Conservation (phyloP, 2,888 invertebrate genomes). For the Oasisia sp. region DNA sequence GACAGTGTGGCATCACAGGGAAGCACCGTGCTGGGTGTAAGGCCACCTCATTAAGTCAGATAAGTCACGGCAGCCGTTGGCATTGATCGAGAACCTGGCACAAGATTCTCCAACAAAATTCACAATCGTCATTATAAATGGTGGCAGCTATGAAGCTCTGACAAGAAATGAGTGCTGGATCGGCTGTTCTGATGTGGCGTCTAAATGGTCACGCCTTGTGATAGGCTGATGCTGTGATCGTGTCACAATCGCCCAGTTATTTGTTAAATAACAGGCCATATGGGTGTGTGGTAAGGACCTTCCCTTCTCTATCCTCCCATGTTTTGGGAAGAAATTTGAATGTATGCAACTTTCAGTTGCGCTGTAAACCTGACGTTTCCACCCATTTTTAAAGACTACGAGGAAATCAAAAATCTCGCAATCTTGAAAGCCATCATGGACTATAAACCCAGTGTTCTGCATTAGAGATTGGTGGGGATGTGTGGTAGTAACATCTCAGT, state of each 20-base stretch:
- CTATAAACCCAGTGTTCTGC: not conserved
- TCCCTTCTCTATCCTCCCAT: not conserved
- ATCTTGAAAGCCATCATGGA: not conserved
- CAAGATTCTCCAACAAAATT: not conserved
- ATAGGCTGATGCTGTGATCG: no score
- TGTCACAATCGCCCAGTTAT: no score
- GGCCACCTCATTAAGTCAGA: not conserved
- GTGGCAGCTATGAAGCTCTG: not conserved
- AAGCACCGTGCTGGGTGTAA: slow-evolving; percentile 1
- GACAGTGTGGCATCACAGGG: not conserved
- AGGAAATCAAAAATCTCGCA: not conserved
- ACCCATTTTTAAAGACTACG: no score
- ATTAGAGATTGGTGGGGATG: not conserved
- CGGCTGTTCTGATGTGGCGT: not conserved
- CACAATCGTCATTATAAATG: not conserved
- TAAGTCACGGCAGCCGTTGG: not conserved
- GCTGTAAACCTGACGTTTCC: not conserved
- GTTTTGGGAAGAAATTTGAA: not conserved
- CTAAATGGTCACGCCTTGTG: not conserved
- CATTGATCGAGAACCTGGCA: not conserved
- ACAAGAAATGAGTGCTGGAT: slow-evolving; percentile 6
- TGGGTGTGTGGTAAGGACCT: not conserved
- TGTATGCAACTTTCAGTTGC: not conserved
- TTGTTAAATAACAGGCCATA: no score
- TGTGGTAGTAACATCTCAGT: not conserved